Evolutionary conservation across 1,140 invertebrate genomes (phyloP), one percentile per base, ranked within the genome.

Genomic region (Manduca sexta): DNA sequence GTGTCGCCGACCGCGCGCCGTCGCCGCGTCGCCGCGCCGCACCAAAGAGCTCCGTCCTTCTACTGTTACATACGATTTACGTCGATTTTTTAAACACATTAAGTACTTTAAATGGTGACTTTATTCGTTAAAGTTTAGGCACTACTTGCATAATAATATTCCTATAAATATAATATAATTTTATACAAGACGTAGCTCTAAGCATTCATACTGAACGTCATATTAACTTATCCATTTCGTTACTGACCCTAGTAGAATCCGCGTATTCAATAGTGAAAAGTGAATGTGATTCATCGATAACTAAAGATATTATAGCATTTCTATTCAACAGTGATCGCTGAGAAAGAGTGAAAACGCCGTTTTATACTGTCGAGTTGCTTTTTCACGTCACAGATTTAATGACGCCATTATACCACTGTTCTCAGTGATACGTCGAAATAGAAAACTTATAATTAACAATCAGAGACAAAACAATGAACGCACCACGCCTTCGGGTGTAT

Each of bases 401-500:
- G 41, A 57, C 45, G 54, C 67, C 49, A 79, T 79, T 79, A 79
- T 79, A 60, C 57, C 59, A 13, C 29, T 39, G 56, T 76, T 79
- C 73, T 65, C 73, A 79, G 55, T 61, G 59, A 52, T 63, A 64
- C 44, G 50, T 54, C 50, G 60, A 70, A 73, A 73, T 76, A 76
- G 75, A 74, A 79, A 79, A 74, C 61, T 30, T 56, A 63, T 71
- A 64, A 79, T 71, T 69, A 64, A 52, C 31, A 45, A 63, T 15
- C 42, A 40, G 57, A 31, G 14, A 50, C 38, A 64, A 68, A 68
- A 68, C 45, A 17, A 15, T 10, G 8, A 30, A 47, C 41, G 38
- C 38, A 33, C 31, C 42, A 40, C 51, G 33, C 17, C 18, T n/a
- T n/a, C 12, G 37, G 31, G 33, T 13, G 31, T 45, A 18, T 26